Evolutionary conservation across 2,797 vertebrate genomes (phyloP).

Genomic region (Kryptolebias ocellatus): DNA sequence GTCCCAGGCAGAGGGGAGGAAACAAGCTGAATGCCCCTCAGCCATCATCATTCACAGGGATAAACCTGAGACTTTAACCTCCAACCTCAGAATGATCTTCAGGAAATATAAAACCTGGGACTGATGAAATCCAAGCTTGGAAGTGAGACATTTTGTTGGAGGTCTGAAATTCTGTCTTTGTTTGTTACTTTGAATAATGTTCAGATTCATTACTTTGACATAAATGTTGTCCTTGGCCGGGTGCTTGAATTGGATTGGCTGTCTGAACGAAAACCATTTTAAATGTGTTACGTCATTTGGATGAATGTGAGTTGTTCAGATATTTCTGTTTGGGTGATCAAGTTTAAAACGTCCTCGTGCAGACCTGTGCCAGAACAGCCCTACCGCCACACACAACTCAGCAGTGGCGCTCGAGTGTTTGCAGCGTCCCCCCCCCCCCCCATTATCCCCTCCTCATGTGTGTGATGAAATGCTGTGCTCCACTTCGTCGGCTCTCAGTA

Average conservation of each 20-base stretch:
- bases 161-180: background rate
- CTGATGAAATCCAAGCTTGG: too few relatives aligned
- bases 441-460: slow-evolving; percentile 22
- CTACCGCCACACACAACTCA: too few relatives aligned
- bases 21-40: slow-evolving; percentile 11
- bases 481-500: slow-evolving; percentile 72
- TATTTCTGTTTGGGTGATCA: too few relatives aligned
- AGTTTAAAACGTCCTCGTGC: too few relatives aligned
- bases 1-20: slow-evolving; percentile 25
- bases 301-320: too few relatives aligned
- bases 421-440: slow-evolving; percentile 18
- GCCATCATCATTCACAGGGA: background rate
- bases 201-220: slow-evolving; percentile 8
- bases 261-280: too few relatives aligned
- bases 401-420: slow-evolving; percentile 27
- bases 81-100: too few relatives aligned
- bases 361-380: too few relatives aligned
- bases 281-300: too few relatives aligned
- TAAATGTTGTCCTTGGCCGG: too few relatives aligned
- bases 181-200: slow-evolving; percentile 22
- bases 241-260: too few relatives aligned
- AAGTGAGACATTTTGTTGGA: background rate
- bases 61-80: background rate
- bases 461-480: slow-evolving; percentile 69
- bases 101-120: too few relatives aligned